Evolutionary conservation across 2,797 vertebrate genomes (phyloP), one percentile per base, ranked within the genome.

Genomic region (Pangasius krempfi): DNA sequence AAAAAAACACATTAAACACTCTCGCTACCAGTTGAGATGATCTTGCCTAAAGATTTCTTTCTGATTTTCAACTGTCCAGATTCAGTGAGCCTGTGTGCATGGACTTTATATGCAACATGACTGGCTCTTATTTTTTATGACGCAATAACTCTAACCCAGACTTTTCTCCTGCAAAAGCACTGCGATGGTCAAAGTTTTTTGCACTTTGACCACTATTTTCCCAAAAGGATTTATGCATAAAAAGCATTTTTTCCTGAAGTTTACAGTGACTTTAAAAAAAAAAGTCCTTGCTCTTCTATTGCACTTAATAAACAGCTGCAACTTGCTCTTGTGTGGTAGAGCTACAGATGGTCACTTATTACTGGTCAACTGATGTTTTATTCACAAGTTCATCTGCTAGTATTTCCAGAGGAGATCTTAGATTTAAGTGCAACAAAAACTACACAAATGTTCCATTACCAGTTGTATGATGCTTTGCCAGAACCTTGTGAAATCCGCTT

Each of bases 371-470:
- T 78, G 44, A 86, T 78, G 44, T 52, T 86, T 60, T 83, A 60
- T 47, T 60, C 25, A 52, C 64, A 58, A n/a, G 47, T 47, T 81
- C n/a, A 66, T 84, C 62, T 84, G 44, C 62, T 84, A 62, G 82
- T 68, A 84, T 68, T 70, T 68, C 64, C 83, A 84, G n/a, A 54
- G 83, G 62, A 68, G 22, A 16, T 5, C 83, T 84, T 84, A 50
- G 44, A 50, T 66, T 66, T 50, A 84, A 84, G 62, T 70, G 83
- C 64, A 84, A 52, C 83, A 62, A 87, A 86, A 66, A 62, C 73
- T 47, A 56, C 86, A 87, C 75, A 86, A 75, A 86, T 87, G 10
- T 79, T 52, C 44, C 25, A 66, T 87, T 79, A 66, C 40, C 44
- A 33, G 13, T 84, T 50, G 40, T 47, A 47, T 64, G 86, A 87